Conservation (phyloP, 2,888 invertebrate genomes). For the Drosophila demipolita region DNA sequence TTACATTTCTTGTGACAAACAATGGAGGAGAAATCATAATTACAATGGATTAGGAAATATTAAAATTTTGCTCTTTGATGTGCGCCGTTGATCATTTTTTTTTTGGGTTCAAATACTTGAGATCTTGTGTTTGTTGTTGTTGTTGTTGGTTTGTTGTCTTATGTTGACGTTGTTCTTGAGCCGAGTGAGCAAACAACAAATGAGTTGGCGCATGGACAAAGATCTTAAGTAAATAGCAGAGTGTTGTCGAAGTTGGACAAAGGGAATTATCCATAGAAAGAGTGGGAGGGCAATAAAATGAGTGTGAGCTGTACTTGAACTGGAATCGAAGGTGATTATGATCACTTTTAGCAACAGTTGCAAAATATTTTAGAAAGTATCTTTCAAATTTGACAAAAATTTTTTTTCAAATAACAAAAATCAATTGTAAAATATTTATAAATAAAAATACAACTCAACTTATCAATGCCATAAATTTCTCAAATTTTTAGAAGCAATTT, state of each 20-base stretch:
- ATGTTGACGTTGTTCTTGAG: constrained; percentile 61
- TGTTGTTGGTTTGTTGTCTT: constrained; percentile 25
- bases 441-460: background rate
- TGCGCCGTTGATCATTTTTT: constrained; percentile 57
- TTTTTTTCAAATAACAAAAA: background rate
- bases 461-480: background rate
- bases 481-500: background rate
- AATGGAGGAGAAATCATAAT: constrained; percentile 73
- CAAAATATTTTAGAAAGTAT: background rate
- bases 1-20: constrained; percentile 71
- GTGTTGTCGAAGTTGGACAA: constrained; percentile 3
- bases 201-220: constrained; percentile 67
- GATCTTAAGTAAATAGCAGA: constrained; percentile 56
- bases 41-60: constrained; percentile 79
- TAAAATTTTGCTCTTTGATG: constrained; percentile 64
- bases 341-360: background rate
- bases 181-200: constrained; percentile 65
- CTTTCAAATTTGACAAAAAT: background rate
- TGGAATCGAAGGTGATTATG: background rate
- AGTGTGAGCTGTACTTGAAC: constrained; percentile 11
- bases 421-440: background rate
- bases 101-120: constrained; percentile 48
- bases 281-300: background rate
- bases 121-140: constrained; percentile 29
- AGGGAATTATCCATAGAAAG: background rate